Percentiles rank a stretch among this genome's conserved stretches.
Conservation (phyloP, 1,140 invertebrate genomes). For the Drosophila orosa region DNA sequence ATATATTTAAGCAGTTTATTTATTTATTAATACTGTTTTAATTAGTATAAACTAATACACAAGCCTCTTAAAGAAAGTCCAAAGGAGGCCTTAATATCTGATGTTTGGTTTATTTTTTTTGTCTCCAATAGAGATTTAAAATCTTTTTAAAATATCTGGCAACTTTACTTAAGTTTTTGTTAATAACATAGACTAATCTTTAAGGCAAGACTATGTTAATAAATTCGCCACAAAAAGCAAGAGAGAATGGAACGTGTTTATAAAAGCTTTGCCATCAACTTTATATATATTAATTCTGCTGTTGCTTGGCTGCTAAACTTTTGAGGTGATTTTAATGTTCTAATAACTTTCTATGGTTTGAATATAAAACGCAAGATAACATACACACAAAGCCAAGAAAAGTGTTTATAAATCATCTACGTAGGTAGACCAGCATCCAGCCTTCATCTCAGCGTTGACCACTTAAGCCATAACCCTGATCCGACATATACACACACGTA, state of each 20-base stretch:
- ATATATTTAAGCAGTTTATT: neutral
- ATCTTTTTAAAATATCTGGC: neutral
- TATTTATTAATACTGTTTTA: neutral
- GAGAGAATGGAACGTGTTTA: neutral
- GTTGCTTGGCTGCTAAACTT: neutral
- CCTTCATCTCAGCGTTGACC: constrained; percentile 2
- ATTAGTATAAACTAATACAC: neutral
- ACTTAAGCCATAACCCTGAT: constrained; percentile 22
- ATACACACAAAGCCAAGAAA: neutral
- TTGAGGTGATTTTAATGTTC: neutral
- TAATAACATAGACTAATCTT: neutral
- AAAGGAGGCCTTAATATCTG: neutral
- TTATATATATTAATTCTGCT: neutral
- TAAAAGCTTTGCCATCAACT: neutral
- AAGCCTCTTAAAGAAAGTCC: neutral
- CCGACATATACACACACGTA: neutral
- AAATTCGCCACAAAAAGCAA: neutral
- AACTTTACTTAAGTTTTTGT: neutral
- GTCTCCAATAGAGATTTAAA: neutral
- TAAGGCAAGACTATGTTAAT: neutral
- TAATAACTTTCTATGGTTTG: neutral
- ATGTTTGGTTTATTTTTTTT: neutral
- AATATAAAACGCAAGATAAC: neutral
- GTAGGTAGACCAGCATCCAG: neutral
- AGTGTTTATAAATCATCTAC: constrained; percentile 6